Evolutionary conservation across 2,113 vertebrate genomes (phyloP), one percentile per base, ranked within the genome.

Genomic region (Agapornis roseicollis): DNA sequence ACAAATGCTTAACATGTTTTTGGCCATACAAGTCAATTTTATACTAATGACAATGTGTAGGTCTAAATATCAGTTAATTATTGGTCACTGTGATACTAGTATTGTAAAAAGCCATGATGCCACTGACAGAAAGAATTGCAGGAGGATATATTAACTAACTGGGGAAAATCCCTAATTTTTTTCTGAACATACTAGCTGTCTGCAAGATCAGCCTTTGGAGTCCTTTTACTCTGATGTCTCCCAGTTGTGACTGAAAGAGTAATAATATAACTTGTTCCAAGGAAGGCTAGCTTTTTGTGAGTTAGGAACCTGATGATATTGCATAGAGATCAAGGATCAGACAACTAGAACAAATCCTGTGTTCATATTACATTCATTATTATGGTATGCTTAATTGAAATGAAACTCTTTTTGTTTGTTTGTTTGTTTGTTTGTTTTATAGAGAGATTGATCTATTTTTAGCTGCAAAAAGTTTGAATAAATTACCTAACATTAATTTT

Each of bases 101-200:
- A 39, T 71, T 83, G 22, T 78, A 70, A 69, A 95, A 93, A 79
- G 63, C n/a, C 31, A 85, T 60, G 49, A 78, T 64, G 47, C 33
- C 70, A 87, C 65, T 80, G 82, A 80, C 41, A 80, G 68, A 82
- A 92, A 80, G 74, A 78, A 46, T 73, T 90, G 70, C 94, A 85
- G 33, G 72, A 83, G 64, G 31, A 39, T 78, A 52, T 8, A 49
- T 72, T 55, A 46, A 3, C 42, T 52, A 46, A 3, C 47, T 80
- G 39, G 17, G 16, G 80, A 66, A 77, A 89, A 85, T 25, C 0
- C 0, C 10, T 55, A 31, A 29, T 90, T 87, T 86, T 65, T 65
- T 41, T 85, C 20, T 71, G 79, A 71, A 74, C n/a, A 12, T 71
- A 11, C 44, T 44, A 27, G 31, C 41, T 6, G 1, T 44, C 24